A percentile compares a stretch with the other conserved stretches of the same genome.
phyloP scores from a whole-genome alignment of 2,888 invertebrate genomes.

The Frankliniella intonsa region DNA sequence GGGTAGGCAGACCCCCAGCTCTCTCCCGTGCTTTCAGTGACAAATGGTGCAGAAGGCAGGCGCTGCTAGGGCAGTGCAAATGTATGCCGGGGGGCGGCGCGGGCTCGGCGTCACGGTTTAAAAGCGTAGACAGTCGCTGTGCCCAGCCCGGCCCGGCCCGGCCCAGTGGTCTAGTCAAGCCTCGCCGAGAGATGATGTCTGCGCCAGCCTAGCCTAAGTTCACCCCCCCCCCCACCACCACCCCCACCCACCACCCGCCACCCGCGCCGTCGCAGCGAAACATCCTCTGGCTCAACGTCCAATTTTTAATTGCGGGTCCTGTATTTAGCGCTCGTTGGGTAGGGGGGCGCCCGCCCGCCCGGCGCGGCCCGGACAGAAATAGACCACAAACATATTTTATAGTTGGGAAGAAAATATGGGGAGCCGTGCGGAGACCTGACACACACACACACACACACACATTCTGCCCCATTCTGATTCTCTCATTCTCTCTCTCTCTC shows the following conservation, averaged over 20 bases:
- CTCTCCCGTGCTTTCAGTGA: too few relatives aligned
- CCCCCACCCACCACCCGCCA: not conserved
- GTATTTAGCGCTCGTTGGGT: slow-evolving; percentile 22
- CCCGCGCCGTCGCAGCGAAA: not conserved
- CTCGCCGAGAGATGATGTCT: too few relatives aligned
- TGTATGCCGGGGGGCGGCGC: too few relatives aligned
- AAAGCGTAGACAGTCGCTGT: too few relatives aligned
- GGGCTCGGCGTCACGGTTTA: too few relatives aligned
- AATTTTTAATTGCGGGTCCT: slow-evolving; percentile 19
- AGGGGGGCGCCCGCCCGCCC: not conserved
- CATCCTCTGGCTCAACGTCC: not conserved
- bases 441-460: slow-evolving; percentile 5
- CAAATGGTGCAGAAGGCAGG: too few relatives aligned
- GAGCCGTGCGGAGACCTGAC: not conserved
- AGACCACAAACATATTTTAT: slow-evolving; percentile 25
- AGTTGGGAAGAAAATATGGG: slow-evolving; percentile 23
- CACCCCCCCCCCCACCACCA: not conserved
- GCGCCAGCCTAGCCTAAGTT: not conserved
- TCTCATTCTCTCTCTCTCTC: not conserved
- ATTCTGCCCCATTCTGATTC: slow-evolving; percentile 4
- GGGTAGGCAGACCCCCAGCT: too few relatives aligned
- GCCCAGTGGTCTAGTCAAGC: not conserved
- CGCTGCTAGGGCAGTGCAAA: too few relatives aligned
- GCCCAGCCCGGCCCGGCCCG: too few relatives aligned
- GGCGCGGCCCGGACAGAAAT: slow-evolving; percentile 4